Evolutionary conservation across 1,140 invertebrate genomes (phyloP).

Genomic region (Scaptomyza pallida): DNA sequence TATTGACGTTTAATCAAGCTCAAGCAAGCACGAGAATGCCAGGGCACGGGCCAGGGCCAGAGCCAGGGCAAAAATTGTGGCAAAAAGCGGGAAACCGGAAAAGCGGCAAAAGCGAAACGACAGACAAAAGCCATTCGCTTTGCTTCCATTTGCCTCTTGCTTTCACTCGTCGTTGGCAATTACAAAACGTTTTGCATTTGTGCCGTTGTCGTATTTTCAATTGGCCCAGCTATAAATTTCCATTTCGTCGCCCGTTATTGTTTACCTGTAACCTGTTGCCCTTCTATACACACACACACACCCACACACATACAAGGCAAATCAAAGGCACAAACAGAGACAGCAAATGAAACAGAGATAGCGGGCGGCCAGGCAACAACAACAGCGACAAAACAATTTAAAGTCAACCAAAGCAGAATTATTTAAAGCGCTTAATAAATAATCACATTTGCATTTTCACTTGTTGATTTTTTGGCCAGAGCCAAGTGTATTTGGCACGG

Average conservation of each 20-base stretch:
- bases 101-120: constrained; percentile 11
- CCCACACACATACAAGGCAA: constrained; percentile 14
- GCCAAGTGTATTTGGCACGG: constrained; percentile 7
- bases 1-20: constrained; percentile 77
- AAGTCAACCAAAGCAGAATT: constrained; percentile 46
- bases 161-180: constrained; percentile 25
- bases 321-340: constrained; percentile 29
- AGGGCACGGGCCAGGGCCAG: no score
- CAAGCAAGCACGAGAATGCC: neutral
- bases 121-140: constrained; percentile 30
- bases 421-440: constrained; percentile 82
- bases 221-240: constrained; percentile 62
- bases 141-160: no score
- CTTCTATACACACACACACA: neutral
- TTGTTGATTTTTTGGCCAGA: constrained; percentile 69
- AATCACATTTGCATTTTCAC: constrained; percentile 82
- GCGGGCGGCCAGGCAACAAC: no score
- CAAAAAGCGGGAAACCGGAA: constrained; percentile 18
- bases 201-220: constrained; percentile 66
- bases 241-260: constrained; percentile 42
- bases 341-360: no score
- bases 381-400: constrained; percentile 12
- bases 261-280: constrained; percentile 42
- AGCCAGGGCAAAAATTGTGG: no score
- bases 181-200: constrained; percentile 67